phyloP scores from a whole-genome alignment of 2,113 vertebrate genomes.

The Apodemus sylvaticus region DNA sequence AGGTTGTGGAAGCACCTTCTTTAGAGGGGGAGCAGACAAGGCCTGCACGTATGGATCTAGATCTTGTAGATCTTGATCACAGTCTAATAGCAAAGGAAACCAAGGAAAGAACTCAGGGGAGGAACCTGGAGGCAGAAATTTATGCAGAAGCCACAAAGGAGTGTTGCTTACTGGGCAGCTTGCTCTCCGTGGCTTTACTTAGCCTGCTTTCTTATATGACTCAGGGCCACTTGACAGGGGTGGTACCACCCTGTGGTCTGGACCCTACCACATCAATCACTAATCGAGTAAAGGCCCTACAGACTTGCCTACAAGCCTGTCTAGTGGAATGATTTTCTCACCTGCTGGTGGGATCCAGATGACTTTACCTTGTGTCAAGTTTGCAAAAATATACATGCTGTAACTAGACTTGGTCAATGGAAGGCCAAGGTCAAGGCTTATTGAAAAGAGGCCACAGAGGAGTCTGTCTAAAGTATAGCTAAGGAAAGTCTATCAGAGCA shows the following conservation, averaged over 20 bases:
- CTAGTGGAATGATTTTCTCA: not conserved
- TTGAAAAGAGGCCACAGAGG: not conserved
- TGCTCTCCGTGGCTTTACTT: not conserved
- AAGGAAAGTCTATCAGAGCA: not conserved
- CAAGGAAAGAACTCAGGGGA: not conserved
- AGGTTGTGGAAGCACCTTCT: not conserved
- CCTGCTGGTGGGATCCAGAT: not conserved
- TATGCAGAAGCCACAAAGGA: not conserved
- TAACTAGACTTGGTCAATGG: not conserved
- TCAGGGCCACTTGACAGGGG: not conserved
- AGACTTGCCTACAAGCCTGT: not conserved
- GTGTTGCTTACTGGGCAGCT: not conserved
- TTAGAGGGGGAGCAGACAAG: accelerated
- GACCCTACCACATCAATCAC: not conserved
- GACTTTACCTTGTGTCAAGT: not conserved
- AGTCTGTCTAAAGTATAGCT: not conserved
- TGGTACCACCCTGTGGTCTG: not conserved
- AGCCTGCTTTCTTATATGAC: not conserved
- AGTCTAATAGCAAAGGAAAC: not conserved
- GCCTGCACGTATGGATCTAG: not conserved
- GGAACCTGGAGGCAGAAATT: not conserved
- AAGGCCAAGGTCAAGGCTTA: not conserved
- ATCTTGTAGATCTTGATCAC: not conserved
- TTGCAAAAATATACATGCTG: not conserved
- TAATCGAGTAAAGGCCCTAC: not conserved